Conservation (phyloP, 2,888 invertebrate genomes). For the Cephus pygmeus region DNA sequence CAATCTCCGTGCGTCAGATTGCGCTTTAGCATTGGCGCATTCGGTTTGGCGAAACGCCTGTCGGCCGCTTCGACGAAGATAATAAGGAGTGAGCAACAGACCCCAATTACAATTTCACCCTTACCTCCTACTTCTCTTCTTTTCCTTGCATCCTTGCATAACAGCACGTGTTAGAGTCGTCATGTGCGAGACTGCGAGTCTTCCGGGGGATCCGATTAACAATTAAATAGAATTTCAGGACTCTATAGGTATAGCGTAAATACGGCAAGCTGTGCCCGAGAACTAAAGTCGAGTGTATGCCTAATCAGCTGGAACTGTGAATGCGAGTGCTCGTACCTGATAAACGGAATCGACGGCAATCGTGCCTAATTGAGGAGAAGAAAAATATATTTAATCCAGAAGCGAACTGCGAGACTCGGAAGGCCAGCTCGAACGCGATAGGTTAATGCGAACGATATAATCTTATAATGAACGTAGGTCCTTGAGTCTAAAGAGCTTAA, state of each 20-base stretch:
- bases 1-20: too few relatives aligned
- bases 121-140: background rate
- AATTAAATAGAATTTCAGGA: background rate
- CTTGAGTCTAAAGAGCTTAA: background rate
- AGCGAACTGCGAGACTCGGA: background rate
- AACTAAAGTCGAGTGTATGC: background rate
- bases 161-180: background rate
- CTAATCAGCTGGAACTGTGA: background rate
- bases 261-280: background rate
- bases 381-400: background rate
- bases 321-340: background rate
- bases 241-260: background rate
- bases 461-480: background rate
- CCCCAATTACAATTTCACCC: background rate
- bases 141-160: background rate
- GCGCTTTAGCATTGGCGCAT: too few relatives aligned
- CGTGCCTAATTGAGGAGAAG: background rate
- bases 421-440: background rate
- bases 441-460: background rate
- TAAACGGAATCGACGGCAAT: background rate
- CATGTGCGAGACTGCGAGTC: background rate
- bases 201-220: background rate
- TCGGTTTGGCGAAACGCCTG: too few relatives aligned
- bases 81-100: background rate
- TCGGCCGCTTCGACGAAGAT: background rate